Evolutionary conservation across 1,140 invertebrate genomes (phyloP), one percentile per base, ranked within the genome.

Genomic region (Cephus cinctus): DNA sequence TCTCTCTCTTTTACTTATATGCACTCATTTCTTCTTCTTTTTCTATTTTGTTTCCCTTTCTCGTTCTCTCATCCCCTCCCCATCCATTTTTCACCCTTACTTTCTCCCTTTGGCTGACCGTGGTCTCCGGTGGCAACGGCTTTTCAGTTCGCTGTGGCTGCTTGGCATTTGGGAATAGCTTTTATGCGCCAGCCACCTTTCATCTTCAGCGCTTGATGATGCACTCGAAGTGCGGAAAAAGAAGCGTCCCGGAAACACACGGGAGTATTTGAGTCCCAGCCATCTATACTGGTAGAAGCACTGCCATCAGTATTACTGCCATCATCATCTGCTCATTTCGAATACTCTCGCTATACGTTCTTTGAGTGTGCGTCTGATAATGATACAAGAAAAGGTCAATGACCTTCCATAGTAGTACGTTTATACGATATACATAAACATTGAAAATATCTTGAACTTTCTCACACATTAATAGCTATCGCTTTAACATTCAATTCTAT

Each of bases 111-210:
- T 9, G 6, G 16, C 9, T 15, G 54, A 60, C 57, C 57, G 49
- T 47, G 14, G 46, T 22, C 23, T 42, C 40, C 31, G 43, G 40
- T n/a, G 6, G 25, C 25, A 27, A 54, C 51, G 38, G 32, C 52
- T 38, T 59, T 59, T 59, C 45, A 59, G 27, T 30, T 12, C 19
- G 18, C n/a, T 19, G 4, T n/a, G 16, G 5, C 41, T 30, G 49
- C 54, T 54, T 47, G 56, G 59, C 56, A 63, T 65, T 65, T 59
- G 63, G 56, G 59, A 64, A 61, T 63, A 65, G 63, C 61, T 64
- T 65, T 63, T 63, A 59, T 57, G 47, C 45, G 30, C 40, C 49
- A 49, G 44, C 50, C 46, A 64, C 59, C 61, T 61, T 64, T 64
- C 59, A 64, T 63, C 61, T 64, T 61, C 41, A 52, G 16, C 44